Percentiles rank a stretch among this genome's conserved stretches.
Conservation (phyloP, 2,888 invertebrate genomes). For the Chymomyza procnemis region DNA sequence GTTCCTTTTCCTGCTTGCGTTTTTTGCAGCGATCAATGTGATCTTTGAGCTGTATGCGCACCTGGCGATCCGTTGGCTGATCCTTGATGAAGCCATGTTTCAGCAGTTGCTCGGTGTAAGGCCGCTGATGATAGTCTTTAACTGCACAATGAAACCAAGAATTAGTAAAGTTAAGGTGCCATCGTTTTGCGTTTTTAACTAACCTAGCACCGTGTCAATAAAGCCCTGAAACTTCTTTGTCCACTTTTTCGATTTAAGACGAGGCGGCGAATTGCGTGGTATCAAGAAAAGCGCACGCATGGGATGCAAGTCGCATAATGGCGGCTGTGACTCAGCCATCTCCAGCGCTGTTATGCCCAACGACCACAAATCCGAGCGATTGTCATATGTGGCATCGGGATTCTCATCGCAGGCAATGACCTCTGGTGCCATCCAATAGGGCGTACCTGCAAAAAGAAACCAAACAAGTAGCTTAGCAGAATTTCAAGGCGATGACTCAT, state of each 20-base stretch:
- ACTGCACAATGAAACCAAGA: slow-evolving; percentile 80
- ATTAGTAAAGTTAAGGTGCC: background rate
- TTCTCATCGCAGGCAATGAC: slow-evolving; percentile 99
- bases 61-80: slow-evolving; percentile 98
- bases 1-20: slow-evolving; percentile 92
- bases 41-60: slow-evolving; percentile 98
- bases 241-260: slow-evolving; percentile 98
- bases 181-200: slow-evolving; percentile 29
- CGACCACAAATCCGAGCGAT: slow-evolving; percentile 94
- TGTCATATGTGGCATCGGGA: slow-evolving; percentile 99
- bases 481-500: slow-evolving; percentile 39
- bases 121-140: slow-evolving; percentile 99
- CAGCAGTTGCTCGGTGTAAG: slow-evolving; percentile 97
- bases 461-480: slow-evolving; percentile 15
- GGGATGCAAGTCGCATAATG: slow-evolving; percentile 99
- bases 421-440: slow-evolving; percentile 99
- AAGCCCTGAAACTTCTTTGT: slow-evolving; percentile 98
- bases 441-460: slow-evolving; percentile 84
- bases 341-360: slow-evolving; percentile 98
- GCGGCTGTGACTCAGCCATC: slow-evolving; percentile 99
- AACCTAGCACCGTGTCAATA: slow-evolving; percentile 94
- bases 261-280: slow-evolving; percentile 97
- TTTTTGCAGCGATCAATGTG: slow-evolving; percentile 99
- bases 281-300: slow-evolving; percentile 99
- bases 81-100: slow-evolving; percentile 99